Conservation (phyloP, 2,113 vertebrate species). For the Aphelocoma coerulescens region DNA sequence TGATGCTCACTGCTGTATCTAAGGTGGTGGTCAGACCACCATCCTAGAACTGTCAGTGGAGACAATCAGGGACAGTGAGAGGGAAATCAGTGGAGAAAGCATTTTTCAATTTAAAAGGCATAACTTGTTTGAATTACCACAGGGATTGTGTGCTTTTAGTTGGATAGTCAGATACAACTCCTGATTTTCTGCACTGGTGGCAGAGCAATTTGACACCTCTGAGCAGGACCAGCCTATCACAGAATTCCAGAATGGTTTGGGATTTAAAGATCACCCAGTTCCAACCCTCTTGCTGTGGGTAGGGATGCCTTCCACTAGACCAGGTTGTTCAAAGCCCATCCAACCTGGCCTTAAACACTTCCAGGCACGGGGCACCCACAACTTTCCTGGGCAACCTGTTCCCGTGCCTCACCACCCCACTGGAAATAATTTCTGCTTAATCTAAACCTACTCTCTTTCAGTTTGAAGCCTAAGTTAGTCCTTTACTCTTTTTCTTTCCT, state of each 20-base stretch:
- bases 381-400: not conserved
- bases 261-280: not conserved
- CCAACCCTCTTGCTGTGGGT: not conserved
- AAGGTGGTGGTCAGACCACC: not conserved
- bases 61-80: not conserved
- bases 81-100: not conserved
- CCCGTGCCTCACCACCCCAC: not conserved
- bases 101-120: not conserved
- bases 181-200: not conserved
- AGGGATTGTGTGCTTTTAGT: not conserved
- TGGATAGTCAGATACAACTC: not conserved
- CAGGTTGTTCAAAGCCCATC: not conserved
- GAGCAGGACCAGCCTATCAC: not conserved
- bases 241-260: not conserved
- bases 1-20: not conserved
- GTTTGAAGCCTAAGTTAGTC: not conserved
- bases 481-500: not conserved
- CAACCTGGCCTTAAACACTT: not conserved
- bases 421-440: not conserved
- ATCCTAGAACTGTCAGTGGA: not conserved
- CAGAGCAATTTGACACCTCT: not conserved
- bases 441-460: not conserved
- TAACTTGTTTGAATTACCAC: not conserved
- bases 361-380: not conserved
- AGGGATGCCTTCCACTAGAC: too few species aligned